Evolutionary conservation across 2,797 vertebrate species (phyloP), one percentile per base, ranked within the genome.

Genomic region (Pampus argenteus): DNA sequence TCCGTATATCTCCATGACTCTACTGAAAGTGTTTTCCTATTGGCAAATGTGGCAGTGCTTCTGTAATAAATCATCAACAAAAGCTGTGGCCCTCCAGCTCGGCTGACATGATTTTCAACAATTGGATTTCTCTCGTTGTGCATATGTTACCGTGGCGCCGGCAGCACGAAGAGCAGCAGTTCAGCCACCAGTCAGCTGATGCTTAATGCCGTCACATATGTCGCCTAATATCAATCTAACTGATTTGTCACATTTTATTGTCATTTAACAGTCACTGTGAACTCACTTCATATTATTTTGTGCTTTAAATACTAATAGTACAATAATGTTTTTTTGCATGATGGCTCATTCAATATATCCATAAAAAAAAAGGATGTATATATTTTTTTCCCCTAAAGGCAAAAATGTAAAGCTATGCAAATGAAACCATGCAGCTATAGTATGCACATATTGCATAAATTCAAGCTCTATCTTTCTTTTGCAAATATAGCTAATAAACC

Each of bases 51-150:
- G 87, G 82, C 74, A 58, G 76, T 17, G 71, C 78, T 82, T 87
- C 38, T 40, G 88, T 79, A 87, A 94, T 94, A 94, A 93, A 95
- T 95, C 92, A 91, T 69, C 66, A 81, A 78, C 70, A 76, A 79
- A 86, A 76, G 78, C 82, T 78, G 62, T 54, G 81, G 51, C 81
- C 86, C 67, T n/a, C 63, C 69, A 83, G 80, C 89, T 86, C 80
- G 64, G 76, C 83, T 77, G 81, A 91, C 88, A 88, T 78, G 58
- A 88, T 80, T 85, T 79, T 63, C 70, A 76, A 87, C 92, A 88
- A 91, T 89, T 91, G 83, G 79, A 88, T 93, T 86, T 83, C 70
- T 88, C 72, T 66, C 36, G 2, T 66, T 47, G 76, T 62, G 69
- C 82, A 87, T 83, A 69, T 57, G 74, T 85, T 88, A 82, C 82